A percentile compares a stretch with the other conserved stretches of the same genome.
phyloP scores from a whole-genome alignment of 2,113 vertebrate genomes.

The Dasyornis broadbenti region DNA sequence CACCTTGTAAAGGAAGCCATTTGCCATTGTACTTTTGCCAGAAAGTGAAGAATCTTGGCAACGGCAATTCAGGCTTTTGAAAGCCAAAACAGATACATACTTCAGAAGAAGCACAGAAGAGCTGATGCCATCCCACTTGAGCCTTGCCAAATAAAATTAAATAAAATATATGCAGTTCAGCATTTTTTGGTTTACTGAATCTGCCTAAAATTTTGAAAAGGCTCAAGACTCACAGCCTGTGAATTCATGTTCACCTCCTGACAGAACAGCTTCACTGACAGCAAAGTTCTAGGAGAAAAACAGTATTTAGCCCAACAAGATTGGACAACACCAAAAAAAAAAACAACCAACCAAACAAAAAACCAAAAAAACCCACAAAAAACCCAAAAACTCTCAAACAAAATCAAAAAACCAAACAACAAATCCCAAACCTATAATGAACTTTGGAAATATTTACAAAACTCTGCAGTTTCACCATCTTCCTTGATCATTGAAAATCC shows the following conservation, averaged over 20 bases:
- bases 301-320: not conserved
- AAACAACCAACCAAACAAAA: not conserved
- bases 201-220: not conserved
- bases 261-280: not conserved
- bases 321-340: not conserved
- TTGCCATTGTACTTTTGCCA: slow-evolving; percentile 63
- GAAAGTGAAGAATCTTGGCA: slow-evolving; percentile 59
- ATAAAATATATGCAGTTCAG: slow-evolving; percentile 32
- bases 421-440: not conserved
- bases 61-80: slow-evolving; percentile 42
- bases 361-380: no score
- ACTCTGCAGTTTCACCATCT: not conserved
- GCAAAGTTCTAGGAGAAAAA: not conserved
- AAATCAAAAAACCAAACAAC: not conserved
- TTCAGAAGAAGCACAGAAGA: slow-evolving; percentile 48
- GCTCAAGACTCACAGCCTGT: not conserved
- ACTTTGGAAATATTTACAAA: not conserved
- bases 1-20: slow-evolving; percentile 66
- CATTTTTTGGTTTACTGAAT: slow-evolving; percentile 12
- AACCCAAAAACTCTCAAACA: not conserved
- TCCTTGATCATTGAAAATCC: not conserved
- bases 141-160: slow-evolving; percentile 53
- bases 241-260: not conserved
- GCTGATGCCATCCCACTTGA: slow-evolving; percentile 43
- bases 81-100: slow-evolving; percentile 60